A percentile compares a stretch with the other conserved stretches of the same genome.
These are phyloP conservation scores for Ageneiosus marmoratus DNA, from an alignment of 2,113 vertebrate genomes.

Conservation along the genomic window DNA sequence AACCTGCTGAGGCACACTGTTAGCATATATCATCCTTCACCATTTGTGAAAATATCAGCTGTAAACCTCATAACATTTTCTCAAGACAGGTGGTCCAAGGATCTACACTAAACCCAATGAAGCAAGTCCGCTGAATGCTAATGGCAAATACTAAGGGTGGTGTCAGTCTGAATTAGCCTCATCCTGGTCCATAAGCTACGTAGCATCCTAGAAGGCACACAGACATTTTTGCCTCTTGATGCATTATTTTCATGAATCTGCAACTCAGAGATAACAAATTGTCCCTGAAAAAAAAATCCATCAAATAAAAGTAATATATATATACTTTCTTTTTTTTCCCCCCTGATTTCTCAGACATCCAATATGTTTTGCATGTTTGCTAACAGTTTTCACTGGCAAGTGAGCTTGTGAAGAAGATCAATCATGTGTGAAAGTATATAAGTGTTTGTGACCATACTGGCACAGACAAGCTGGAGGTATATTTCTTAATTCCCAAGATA, in stretches of 20 bases:
- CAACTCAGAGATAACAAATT: not conserved
- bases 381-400: not conserved
- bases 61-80: not conserved
- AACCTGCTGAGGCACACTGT: not conserved
- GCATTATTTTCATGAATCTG: conserved; percentile 3
- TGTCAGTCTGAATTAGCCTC: conserved; percentile 3
- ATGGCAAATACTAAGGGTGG: not conserved
- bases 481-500: not conserved
- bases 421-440: not conserved
- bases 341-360: not conserved
- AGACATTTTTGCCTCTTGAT: not conserved
- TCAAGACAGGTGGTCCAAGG: not conserved
- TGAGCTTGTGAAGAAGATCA: not conserved
- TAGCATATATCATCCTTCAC: conserved; percentile 4
- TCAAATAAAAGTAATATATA: not conserved
- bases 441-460: not conserved
- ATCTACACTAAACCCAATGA: conserved; percentile 4
- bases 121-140: conserved; percentile 12
- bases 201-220: not conserved
- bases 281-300: not conserved
- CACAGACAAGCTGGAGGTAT: not conserved
- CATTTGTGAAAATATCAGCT: not conserved
- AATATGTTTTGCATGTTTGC: not conserved
- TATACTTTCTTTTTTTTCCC: no score
- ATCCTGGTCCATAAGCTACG: not conserved